Base-by-base conservation (phyloP, 2,888 invertebrate genomes). In the Eupithecia vulgata region DNA sequence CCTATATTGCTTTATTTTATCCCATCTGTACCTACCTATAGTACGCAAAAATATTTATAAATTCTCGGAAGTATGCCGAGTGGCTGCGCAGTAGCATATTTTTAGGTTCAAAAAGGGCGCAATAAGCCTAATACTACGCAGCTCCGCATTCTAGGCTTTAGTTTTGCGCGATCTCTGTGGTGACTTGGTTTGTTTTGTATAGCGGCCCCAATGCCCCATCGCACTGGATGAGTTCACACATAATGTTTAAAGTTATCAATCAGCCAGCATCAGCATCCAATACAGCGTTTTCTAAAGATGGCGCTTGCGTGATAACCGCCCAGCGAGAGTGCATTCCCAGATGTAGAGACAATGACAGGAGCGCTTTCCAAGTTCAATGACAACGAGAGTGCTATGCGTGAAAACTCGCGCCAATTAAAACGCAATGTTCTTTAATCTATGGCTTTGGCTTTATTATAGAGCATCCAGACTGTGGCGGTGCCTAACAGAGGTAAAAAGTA, bases 321-420 rank as follows among this genome's bases (percentile, higher is more conserved):
- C 86, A 89, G 93, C 90, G 94, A 94, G 94, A 94, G 94, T 90
- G 93, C 92, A 94, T 94, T 93, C 93, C 86, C 90, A 90, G 90
- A 89, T 90, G 88, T 89, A 89, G 89, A 88, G 91, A 93, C 93
- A 93, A 92, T 91, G 91, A 91, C 90, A 87, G 91, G 67, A 88
- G 86, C 91, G 93, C 94, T 94, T 93, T 93, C 92, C 91, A 93
- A 93, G 94, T 94, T 94, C 94, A 93, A 90, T 93, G 93, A 91
- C 93, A 94, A 94, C 86, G 94, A 94, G 93, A 94, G 94, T 94
- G 88, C 87, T 88, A 87, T 90, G 91, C 91, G 92, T 93, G 93
- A 91, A 93, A 93, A 91, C 90, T 91, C 87, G 89, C 88, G 88
- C 86, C 88, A 88, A 90, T 90, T 91, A 89, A 79, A 75, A 59